These are phyloP conservation scores for Psittacula echo DNA, from an alignment of 2,797 vertebrate genomes.

Conservation along the genomic window DNA sequence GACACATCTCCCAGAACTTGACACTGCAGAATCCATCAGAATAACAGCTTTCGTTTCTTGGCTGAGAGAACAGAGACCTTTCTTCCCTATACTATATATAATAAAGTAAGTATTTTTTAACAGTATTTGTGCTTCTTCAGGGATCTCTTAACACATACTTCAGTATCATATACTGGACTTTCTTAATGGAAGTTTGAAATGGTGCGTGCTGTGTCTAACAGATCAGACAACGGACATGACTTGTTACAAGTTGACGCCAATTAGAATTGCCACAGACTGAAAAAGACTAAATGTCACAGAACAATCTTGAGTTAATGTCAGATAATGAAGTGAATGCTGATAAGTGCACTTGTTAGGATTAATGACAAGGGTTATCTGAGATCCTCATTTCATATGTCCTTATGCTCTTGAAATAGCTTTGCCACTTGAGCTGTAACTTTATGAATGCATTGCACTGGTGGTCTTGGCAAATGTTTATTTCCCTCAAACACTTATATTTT, in stretches of 20 bases:
- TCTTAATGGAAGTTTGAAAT: neutral
- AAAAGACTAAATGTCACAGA: neutral
- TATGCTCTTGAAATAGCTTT: neutral
- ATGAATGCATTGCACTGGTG: neutral
- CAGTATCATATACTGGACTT: neutral
- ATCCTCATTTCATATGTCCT: neutral
- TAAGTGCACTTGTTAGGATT: neutral
- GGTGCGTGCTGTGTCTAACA: neutral
- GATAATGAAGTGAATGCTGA: neutral
- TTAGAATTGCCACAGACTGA: neutral
- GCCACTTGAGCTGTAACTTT: neutral
- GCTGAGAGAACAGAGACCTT: constrained; percentile 94
- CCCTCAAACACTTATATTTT: constrained; percentile 40
- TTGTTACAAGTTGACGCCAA: neutral
- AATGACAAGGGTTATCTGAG: neutral
- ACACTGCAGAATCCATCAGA: constrained; percentile 91
- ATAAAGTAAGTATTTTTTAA: constrained; percentile 84
- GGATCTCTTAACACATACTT: neutral
- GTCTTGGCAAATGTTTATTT: neutral
- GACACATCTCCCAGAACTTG: constrained; percentile 92
- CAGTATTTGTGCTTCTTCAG: neutral
- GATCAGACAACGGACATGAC: neutral
- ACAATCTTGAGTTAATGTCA: neutral
- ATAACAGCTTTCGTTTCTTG: constrained; percentile 88
- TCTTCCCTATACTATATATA: constrained; percentile 89